Percentiles rank a stretch among this genome's conserved stretches.
These are phyloP conservation scores for Parus major DNA, from an alignment of 2,113 vertebrate genomes.

Conservation along the genomic window DNA sequence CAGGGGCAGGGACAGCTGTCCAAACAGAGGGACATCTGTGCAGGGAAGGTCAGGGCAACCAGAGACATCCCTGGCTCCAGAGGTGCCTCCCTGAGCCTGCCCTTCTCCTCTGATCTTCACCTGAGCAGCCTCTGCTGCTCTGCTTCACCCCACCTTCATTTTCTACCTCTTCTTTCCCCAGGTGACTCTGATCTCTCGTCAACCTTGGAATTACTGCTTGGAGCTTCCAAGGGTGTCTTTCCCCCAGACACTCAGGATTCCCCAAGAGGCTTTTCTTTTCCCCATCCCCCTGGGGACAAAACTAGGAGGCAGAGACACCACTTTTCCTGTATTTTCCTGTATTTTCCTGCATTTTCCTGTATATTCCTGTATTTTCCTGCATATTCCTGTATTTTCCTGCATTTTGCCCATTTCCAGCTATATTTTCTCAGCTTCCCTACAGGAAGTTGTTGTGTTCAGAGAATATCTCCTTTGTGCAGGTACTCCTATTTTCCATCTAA, in stretches of 20 bases:
- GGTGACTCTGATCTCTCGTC: background rate
- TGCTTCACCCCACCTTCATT: accelerated
- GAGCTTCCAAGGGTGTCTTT: background rate
- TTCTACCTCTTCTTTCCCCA: background rate
- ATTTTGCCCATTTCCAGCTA: background rate
- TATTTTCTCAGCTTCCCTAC: background rate
- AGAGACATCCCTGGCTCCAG: background rate
- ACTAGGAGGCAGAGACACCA: background rate
- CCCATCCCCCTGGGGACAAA: accelerated
- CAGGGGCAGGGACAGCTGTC: background rate
- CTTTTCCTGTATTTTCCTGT: background rate
- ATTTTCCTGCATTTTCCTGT: background rate
- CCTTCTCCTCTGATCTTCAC: background rate
- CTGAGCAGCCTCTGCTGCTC: background rate
- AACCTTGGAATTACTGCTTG: background rate
- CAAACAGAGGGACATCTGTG: slow-evolving; percentile 5
- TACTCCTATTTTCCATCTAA: background rate
- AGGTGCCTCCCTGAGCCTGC: background rate
- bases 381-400: background rate
- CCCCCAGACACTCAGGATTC: background rate
- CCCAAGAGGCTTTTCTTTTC: background rate
- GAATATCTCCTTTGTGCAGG: background rate
- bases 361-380: background rate
- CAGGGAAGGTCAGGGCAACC: background rate
- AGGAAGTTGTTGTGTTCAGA: background rate